Base-by-base conservation (phyloP, 2,888 invertebrate genomes). In the Metellina segmentata region DNA sequence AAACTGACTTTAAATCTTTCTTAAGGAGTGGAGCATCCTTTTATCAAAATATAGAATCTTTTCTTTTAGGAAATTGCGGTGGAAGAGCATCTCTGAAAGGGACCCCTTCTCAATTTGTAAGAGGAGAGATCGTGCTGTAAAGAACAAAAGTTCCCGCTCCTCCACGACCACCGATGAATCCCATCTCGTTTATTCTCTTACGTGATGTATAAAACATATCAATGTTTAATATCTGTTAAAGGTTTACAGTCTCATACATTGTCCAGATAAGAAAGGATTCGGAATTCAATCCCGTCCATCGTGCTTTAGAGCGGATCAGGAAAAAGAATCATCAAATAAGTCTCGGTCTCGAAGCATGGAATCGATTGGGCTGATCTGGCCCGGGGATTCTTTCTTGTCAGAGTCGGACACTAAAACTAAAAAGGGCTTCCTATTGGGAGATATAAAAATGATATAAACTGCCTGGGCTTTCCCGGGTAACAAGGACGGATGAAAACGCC, bases 381-480 rank as follows among this genome's bases (percentile, higher is more conserved):
- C 61, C 61, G 51, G 69, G 77, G 51, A 89, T 89, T 70, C 34
- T 77, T 74, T 70, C 77, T 82, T 89, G 78, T 89, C 77, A 77
- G 48, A 77, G 77, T 82, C n/a, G 77, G 77, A 78, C 82, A 79
- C 77, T 89, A 89, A 89, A 89, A 82, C 89, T 82, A 72, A 83
- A 78, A 78, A 52, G 77, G 71, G 77, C 48, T 77, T 89, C n/a
- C 89, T 81, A 34, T 72, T 75, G 89, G 89, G 89, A 89, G 75
- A 48, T 77, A 82, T 83, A 83, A 82, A 89, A 89, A 89, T 89
- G 89, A 89, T 83, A 89, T 82, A 89, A 89, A 89, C 82, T 89
- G 81, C 70, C 48, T n/a, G 70, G 82, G 75, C 77, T 71, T 49
- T 53, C n/a, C 71, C 70, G 16, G 20, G 77, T 77, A 78, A 90